Evolutionary conservation across 1,140 invertebrate species (phyloP).

Genomic region (Scaptomyza graminum): DNA sequence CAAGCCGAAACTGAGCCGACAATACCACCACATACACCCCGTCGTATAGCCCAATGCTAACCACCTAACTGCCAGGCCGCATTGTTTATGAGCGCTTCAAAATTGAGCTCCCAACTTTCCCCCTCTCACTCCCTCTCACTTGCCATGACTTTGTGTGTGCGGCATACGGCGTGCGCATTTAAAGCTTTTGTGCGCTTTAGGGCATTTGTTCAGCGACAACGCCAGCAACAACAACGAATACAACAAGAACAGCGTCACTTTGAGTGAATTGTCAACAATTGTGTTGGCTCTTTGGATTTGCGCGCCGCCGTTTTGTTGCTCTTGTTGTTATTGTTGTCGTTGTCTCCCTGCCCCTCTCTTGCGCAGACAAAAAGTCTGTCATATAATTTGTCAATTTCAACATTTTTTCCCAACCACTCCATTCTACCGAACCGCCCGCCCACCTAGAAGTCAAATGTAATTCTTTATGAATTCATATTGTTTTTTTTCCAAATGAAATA

Average conservation of each 20-base stretch:
- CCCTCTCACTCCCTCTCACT: not conserved
- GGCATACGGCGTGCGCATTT: conserved; percentile 63
- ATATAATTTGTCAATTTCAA: conserved; percentile 81
- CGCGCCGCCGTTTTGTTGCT: conserved; percentile 29
- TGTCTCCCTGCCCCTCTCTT: conserved; percentile 3
- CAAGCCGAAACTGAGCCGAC: conserved; percentile 61
- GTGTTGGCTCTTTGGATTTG: conserved; percentile 77
- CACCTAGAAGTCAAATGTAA: conserved; percentile 55
- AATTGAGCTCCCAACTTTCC: conserved; percentile 57
- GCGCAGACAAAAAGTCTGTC: conserved; percentile 73
- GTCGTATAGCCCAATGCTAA: not conserved
- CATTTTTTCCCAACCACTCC: conserved; percentile 52
- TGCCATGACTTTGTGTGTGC: conserved; percentile 17
- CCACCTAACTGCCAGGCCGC: conserved; percentile 14
- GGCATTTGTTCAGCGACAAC: conserved; percentile 75
- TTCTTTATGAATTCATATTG: conserved; percentile 67
- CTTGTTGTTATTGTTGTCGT: not conserved
- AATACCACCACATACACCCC: not conserved
- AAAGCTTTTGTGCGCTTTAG: conserved; percentile 80
- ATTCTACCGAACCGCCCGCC: too few relatives aligned
- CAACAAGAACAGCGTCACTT: conserved; percentile 44
- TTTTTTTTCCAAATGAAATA: conserved; percentile 21
- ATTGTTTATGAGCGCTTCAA: conserved; percentile 72
- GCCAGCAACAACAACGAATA: conserved; percentile 42
- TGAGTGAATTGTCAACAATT: conserved; percentile 82